phyloP scores from a whole-genome alignment of 2,113 vertebrate genomes.

The Hyla sarda region DNA sequence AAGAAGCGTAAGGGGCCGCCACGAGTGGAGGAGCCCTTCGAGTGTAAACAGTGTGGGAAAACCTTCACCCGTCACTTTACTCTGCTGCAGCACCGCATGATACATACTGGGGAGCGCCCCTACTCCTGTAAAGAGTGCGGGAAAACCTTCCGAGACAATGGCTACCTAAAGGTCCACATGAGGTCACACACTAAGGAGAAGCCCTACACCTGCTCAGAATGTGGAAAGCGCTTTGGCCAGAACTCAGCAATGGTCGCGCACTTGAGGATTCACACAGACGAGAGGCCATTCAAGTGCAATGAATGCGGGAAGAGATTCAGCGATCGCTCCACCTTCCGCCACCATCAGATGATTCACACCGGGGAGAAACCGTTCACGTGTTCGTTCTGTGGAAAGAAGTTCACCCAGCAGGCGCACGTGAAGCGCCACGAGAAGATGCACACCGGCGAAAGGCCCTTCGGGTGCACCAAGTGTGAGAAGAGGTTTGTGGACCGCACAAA shows the following conservation, averaged over 20 bases:
- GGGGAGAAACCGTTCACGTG: constrained; percentile 50
- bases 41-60: constrained; percentile 41
- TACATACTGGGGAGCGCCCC: constrained; percentile 49
- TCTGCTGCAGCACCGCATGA: neutral
- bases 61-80: constrained; percentile 32
- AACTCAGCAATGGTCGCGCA: neutral
- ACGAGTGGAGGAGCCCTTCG: neutral
- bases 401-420: constrained; percentile 33
- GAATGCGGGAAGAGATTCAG: constrained; percentile 45
- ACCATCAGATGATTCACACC: constrained; percentile 47
- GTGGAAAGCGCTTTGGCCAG: constrained; percentile 35
- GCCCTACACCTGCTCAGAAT: constrained; percentile 36
- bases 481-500: constrained; percentile 42
- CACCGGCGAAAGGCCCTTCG: constrained; percentile 33
- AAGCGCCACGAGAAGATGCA: constrained; percentile 47
- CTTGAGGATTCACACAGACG: constrained; percentile 31
- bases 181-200: constrained; percentile 46
- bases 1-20: neutral
- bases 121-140: constrained; percentile 34
- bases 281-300: constrained; percentile 20
- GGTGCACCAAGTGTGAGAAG: constrained; percentile 21
- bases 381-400: constrained; percentile 36
- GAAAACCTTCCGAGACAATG: constrained; percentile 11
- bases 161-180: constrained; percentile 40
- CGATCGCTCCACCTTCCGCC: constrained; percentile 17